Percentiles rank a stretch among this genome's conserved stretches.
Conservation (phyloP, 2,113 vertebrate genomes). For the Pollimyrus isidori region DNA sequence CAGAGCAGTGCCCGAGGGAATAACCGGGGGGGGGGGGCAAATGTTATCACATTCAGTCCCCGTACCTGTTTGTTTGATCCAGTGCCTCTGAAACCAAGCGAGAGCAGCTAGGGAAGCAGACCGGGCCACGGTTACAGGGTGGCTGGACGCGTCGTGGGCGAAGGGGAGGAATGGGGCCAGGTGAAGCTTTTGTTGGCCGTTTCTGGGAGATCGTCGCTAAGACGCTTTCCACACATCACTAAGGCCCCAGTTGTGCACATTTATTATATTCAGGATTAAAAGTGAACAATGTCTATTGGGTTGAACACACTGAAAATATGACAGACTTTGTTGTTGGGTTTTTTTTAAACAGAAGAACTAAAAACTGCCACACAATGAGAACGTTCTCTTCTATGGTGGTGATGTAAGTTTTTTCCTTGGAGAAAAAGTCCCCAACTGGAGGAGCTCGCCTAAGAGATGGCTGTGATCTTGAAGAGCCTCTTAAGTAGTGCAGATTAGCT, state of each 20-base stretch:
- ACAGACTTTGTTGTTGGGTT: neutral
- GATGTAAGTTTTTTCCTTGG: neutral
- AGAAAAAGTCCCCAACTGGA: neutral
- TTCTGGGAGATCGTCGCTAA: neutral
- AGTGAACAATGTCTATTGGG: constrained; percentile 1
- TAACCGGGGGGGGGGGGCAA: constrained; percentile 49
- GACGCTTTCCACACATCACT: neutral
- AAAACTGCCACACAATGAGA: neutral
- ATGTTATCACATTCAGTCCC: constrained; percentile 60
- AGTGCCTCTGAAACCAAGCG: neutral
- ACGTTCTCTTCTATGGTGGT: neutral
- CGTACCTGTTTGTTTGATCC: constrained; percentile 64
- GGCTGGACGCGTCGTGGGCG: neutral
- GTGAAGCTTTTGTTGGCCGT: neutral
- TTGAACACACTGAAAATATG: neutral
- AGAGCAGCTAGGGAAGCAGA: neutral
- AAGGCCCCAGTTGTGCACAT: neutral
- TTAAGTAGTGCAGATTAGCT: neutral
- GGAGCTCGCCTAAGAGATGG: neutral
- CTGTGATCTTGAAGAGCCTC: neutral
- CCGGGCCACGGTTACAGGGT: neutral
- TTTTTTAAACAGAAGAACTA: neutral
- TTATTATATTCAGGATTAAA: neutral
- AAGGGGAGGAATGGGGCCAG: neutral
- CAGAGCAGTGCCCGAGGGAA: constrained; percentile 42